A percentile compares a stretch with the other conserved stretches of the same genome.
These are phyloP conservation scores for Allolobophora icterica DNA, from an alignment of 2,888 invertebrate species.

Conservation along the genomic window DNA sequence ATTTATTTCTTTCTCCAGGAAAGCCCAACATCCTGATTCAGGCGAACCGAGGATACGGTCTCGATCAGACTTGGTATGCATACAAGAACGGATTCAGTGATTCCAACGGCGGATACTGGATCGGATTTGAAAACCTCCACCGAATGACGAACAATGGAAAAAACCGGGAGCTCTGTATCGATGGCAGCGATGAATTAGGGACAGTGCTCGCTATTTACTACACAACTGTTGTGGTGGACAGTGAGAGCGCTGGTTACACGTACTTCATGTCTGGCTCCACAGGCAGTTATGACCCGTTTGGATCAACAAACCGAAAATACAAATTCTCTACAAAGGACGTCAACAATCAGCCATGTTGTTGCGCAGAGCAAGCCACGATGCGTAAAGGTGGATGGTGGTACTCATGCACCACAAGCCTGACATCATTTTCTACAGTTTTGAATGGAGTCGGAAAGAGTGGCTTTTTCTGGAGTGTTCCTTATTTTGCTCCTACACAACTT, in stretches of 20 bases:
- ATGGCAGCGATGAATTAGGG: neutral
- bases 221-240: neutral
- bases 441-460: neutral
- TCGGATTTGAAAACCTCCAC: neutral
- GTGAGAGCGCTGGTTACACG: neutral
- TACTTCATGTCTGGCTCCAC: neutral
- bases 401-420: neutral
- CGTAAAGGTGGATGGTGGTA: neutral
- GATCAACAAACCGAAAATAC: no score
- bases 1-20: slow-evolving; percentile 12
- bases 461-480: neutral
- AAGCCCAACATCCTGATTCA: neutral
- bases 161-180: neutral
- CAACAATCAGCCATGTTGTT: neutral
- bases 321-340: neutral
- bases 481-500: neutral
- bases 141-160: neutral
- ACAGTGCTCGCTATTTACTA: neutral
- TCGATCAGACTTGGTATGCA: neutral
- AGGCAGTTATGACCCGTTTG: neutral
- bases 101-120: neutral
- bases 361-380: neutral
- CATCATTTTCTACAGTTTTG: neutral
- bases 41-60: neutral
- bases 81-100: slow-evolving; percentile 17